Conservation (phyloP, 2,888 invertebrate genomes). For the Alloscopus bannaensis region DNA sequence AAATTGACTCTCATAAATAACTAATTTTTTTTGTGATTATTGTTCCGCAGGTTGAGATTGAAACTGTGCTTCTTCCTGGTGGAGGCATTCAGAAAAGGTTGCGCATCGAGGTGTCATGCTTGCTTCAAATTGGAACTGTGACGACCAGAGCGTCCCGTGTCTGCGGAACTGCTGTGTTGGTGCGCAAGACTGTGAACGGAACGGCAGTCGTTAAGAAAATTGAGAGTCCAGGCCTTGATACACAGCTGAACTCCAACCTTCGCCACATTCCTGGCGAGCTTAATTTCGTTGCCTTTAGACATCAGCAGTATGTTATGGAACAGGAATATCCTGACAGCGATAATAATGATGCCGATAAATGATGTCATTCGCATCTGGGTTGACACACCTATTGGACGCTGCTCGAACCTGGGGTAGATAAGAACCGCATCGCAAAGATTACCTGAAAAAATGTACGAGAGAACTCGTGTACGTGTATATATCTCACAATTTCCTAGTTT, state of each 20-base stretch:
- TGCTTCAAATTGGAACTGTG: slow-evolving; percentile 78
- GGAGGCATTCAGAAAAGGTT: slow-evolving; percentile 80
- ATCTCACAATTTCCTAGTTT: too few species aligned
- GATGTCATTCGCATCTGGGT: too few species aligned
- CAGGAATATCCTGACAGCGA: slow-evolving; percentile 58
- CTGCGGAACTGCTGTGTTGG: slow-evolving; percentile 81
- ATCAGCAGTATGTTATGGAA: slow-evolving; percentile 67
- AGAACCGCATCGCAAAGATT: too few species aligned
- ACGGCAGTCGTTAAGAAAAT: slow-evolving; percentile 80
- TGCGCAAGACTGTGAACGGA: slow-evolving; percentile 79
- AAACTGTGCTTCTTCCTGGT: slow-evolving; percentile 75
- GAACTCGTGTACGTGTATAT: too few species aligned
- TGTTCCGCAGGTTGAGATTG: slow-evolving; percentile 73
- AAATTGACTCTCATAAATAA: background rate
- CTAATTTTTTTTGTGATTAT: background rate
- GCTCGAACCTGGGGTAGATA: too few species aligned
- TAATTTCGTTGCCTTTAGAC: slow-evolving; percentile 69
- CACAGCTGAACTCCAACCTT: slow-evolving; percentile 78
- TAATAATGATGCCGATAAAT: slow-evolving; percentile 25
- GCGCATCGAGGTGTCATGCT: slow-evolving; percentile 83
- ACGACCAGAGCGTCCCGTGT: slow-evolving; percentile 76
- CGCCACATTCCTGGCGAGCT: slow-evolving; percentile 71
- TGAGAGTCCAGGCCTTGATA: slow-evolving; percentile 83
- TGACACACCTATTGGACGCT: too few species aligned
- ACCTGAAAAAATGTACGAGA: too few species aligned